Evolutionary conservation across 2,888 invertebrate species (phyloP), one percentile per base, ranked within the genome.

Genomic region (Gortyna flavago): DNA sequence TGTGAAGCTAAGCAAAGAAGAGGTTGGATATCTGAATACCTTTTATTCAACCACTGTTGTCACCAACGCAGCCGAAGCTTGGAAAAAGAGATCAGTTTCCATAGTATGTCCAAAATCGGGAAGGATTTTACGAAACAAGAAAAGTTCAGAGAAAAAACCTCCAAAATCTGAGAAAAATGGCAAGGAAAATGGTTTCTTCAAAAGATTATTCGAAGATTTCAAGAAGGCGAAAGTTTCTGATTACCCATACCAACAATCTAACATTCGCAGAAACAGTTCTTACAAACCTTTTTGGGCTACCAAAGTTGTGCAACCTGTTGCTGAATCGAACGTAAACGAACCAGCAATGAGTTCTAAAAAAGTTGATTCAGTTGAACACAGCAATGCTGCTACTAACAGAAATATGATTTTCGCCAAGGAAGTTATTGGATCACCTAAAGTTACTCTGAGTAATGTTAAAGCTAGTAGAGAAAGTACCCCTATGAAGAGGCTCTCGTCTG

Each of bases 211-310:
- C 38, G 93, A 93, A 70, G 94, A 95, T 75, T 93, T 95, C 69
- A 94, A 92, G 80, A 94, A 92, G 69, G 91, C 93, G 0, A 95
- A 93, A 90, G 93, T 96, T 0, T 92, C 95, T 0, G 96, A 96
- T 87, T 95, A 90, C 54, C 91, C 94, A 5, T 95, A 95, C 79
- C 92, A 93, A 74, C 93, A 92, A 74, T 89, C 95, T 1, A 94
- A 91, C 80, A 90, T 95, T 0, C 89, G 95, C 3, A 90, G 90
- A 72, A 89, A 94, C 77, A 95, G 95, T 77, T 90, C 91, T 25
- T 95, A 95, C 87, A 95, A 92, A 87, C 94, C 95, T 0, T 94
- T 95, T 86, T 96, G 95, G 96, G 95, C 95, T 13, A 94, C 93
- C 0, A 94, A 92, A 90, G 92, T 94, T 0, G 88, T 88, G 11